Base-by-base conservation (phyloP, 2,113 vertebrate species). In the Odontophorus gujanensis region DNA sequence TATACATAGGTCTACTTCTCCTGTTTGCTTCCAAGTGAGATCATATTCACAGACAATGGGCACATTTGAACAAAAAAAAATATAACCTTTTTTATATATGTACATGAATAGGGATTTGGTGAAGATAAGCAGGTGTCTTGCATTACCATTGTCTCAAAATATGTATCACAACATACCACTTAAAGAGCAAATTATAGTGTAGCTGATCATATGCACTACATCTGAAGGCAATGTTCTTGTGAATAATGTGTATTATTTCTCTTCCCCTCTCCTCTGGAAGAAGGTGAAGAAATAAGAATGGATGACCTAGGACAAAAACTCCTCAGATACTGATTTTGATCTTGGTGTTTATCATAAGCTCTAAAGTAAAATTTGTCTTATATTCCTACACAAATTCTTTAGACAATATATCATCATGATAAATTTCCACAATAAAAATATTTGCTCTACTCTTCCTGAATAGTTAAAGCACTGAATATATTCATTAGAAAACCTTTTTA, bases 181-280 rank as follows among this genome's bases (percentile, higher is more conserved):
- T 92, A 66, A 72, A 88, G 69, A 91, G 53, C 87, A 97, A 97
- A 90, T 84, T 75, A 85, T 65, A 96, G 68, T 65, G 81, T 26
- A 95, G 40, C 26, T 65, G 95, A 92, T 91, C 75, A 87, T 53
- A 89, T 59, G 43, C 32, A 95, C 68, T 82, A 71, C 32, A 89
- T 85, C 50, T 68, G 83, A 92, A 96, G 88, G 87, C 91, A 96
- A 77, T 43, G 25, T 22, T 90, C 82, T 80, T 74, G 84, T 72
- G 34, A 7, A 3, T 32, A 73, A 17, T 71, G 8, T 26, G 80
- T 32, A 17, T 69, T 48, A 42, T 67, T 73, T 72, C 42, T 76
- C 21, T 65, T 71, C 63, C 91, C 7, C 16, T 78, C 14, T 71
- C 13, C 71, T 73, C n/a, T 42, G 68, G 11, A 65, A 7, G 25